Base-by-base conservation (phyloP, 1,140 invertebrate genomes). In the Ditylenchus dipsaci region DNA sequence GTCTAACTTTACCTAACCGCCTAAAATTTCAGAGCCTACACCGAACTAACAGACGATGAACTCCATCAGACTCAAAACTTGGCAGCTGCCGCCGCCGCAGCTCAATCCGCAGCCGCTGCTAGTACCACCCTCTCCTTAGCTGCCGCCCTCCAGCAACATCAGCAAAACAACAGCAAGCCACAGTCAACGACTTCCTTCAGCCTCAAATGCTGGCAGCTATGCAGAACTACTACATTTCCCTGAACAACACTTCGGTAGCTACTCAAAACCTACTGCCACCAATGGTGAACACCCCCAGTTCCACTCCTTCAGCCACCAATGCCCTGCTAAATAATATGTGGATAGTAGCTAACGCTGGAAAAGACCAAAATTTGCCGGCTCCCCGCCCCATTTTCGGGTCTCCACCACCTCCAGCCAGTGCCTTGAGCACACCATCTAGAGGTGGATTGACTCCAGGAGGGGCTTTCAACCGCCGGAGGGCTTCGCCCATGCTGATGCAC, bases 191-290 rank as follows among this genome's bases (percentile, higher is more conserved):
- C 13, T 79, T 78, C 45, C 66, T 79, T 43, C 80, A 81, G 49
- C 81, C 80, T 15, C 63, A 74, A n/a, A 67, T 81, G 27, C 57
- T 83, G 19, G 63, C 77, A 38, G 75, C 80, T 5, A 81, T 81
- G 67, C 76, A 78, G 45, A 68, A 83, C 27, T 81, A 81, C 64
- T 81, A 81, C 72, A 76, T 78, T 29, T 73, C 69, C 45, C 56
- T 68, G 29, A 27, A 38, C 71, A 65, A 65, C 21, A 26, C 27
- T 63, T 3, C 71, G 59, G 47, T 72, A 65, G 45, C 49, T 17
- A 53, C 49, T 21, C 49, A 21, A 15, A 7, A 3, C 8, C 8
- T 19, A 17, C 23, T 53, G 49, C n/a, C 49, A 11, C 33, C 33
- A 3, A 38, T 38, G 33, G 33, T 38, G 11, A 38, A 38, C 33